Conservation (phyloP, 1,140 invertebrate genomes). For the Drosophila funebris region DNA sequence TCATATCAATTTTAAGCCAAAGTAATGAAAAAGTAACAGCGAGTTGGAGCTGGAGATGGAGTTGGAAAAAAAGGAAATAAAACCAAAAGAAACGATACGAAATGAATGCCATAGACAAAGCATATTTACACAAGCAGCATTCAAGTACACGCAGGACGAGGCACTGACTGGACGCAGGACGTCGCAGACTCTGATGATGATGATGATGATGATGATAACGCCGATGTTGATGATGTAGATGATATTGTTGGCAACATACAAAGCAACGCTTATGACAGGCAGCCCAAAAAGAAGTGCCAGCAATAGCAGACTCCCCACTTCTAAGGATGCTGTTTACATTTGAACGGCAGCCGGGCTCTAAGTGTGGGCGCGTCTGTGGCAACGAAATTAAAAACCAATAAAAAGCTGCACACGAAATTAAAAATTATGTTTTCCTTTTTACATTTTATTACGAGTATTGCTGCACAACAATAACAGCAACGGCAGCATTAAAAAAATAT, state of each 20-base stretch:
- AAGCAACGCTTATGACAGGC: slow-evolving; percentile 71
- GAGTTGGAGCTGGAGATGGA: slow-evolving; percentile 29
- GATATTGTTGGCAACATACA: slow-evolving; percentile 69
- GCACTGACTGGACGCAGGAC: slow-evolving; percentile 29
- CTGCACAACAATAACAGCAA: slow-evolving; percentile 39
- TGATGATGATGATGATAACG: not conserved
- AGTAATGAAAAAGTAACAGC: slow-evolving; percentile 80
- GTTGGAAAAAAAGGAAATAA: slow-evolving; percentile 26
- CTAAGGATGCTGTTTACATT: slow-evolving; percentile 76
- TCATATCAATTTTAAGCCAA: slow-evolving; percentile 82
- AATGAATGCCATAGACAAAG: slow-evolving; percentile 72
- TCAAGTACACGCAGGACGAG: slow-evolving; percentile 51
- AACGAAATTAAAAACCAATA: slow-evolving; percentile 80
- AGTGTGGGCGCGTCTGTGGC: slow-evolving; percentile 49
- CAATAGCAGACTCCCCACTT: slow-evolving; percentile 20
- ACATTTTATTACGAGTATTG: slow-evolving; percentile 40
- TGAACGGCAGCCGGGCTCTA: slow-evolving; percentile 34
- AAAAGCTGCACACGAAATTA: slow-evolving; percentile 74
- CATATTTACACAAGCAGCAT: slow-evolving; percentile 67
- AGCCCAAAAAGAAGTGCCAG: not conserved
- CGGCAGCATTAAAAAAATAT: slow-evolving; percentile 57
- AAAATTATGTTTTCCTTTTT: slow-evolving; percentile 76
- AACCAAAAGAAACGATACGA: slow-evolving; percentile 44
- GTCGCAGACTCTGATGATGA: slow-evolving; percentile 17
- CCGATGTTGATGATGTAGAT: slow-evolving; percentile 38